Conservation (phyloP, 2,797 vertebrate species). For the Hoplostethus atlanticus region DNA sequence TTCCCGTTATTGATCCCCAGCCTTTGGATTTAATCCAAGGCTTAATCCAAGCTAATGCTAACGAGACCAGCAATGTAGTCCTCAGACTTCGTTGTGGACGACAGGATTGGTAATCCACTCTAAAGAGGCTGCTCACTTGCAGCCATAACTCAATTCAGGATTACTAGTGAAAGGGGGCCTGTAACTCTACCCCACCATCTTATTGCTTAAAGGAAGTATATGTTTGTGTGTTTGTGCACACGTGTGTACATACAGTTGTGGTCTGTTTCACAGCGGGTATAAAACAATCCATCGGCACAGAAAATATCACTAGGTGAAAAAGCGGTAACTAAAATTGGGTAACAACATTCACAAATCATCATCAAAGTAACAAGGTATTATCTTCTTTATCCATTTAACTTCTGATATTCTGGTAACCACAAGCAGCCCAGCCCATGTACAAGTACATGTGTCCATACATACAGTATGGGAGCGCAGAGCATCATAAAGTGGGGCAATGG, state of each 20-base stretch:
- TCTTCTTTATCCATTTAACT: no score
- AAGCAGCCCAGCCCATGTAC: no score
- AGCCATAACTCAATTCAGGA: constrained; percentile 11
- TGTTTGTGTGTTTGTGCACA: background rate
- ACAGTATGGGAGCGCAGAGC: constrained; percentile 37
- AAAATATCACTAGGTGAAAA: no score
- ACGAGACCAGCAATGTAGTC: constrained; percentile 26
- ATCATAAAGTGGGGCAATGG: constrained; percentile 67
- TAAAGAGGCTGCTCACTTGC: constrained; percentile 17
- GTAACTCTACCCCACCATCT: constrained; percentile 4
- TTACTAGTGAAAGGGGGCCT: constrained; percentile 9
- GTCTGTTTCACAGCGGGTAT: background rate
- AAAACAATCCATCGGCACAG: background rate
- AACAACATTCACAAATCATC: no score
- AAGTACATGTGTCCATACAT: constrained; percentile 40
- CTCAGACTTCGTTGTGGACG: constrained; percentile 21
- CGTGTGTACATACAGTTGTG: background rate
- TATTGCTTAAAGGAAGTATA: constrained; percentile 7
- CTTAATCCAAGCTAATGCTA: constrained; percentile 59
- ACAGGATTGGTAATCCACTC: constrained; percentile 41
- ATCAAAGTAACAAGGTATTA: no score
- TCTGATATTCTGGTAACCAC: no score
- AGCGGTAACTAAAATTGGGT: no score
- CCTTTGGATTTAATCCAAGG: constrained; percentile 35
- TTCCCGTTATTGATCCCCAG: constrained; percentile 58